phyloP scores from a whole-genome alignment of 1,140 invertebrate species.

The Lasioglossum baleicum region DNA sequence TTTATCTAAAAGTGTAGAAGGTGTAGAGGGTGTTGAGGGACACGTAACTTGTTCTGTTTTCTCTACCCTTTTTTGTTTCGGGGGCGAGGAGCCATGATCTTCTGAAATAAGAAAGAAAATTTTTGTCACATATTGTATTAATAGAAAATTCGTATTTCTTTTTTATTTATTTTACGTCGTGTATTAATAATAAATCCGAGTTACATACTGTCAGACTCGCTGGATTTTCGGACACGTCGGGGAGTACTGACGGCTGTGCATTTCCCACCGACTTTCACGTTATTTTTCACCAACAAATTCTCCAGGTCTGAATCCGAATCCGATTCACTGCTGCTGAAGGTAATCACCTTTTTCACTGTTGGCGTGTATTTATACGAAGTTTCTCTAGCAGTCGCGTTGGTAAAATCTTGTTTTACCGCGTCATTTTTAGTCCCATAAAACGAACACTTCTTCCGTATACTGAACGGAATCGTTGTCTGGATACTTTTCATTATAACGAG shows the following conservation, averaged over 20 bases:
- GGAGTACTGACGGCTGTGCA: constrained; percentile 35
- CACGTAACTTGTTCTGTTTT: constrained; percentile 35
- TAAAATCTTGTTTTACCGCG: constrained; percentile 61
- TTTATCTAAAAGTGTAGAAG: constrained; percentile 61
- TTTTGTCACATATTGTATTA: not conserved
- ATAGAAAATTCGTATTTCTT: constrained; percentile 13
- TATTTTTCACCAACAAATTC: constrained; percentile 54
- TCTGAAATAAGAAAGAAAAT: constrained; percentile 30
- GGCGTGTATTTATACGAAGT: constrained; percentile 61
- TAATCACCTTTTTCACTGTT: constrained; percentile 70
- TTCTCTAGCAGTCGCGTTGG: constrained; percentile 57
- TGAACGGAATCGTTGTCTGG: constrained; percentile 67
- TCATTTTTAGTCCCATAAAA: constrained; percentile 67
- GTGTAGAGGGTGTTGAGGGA: constrained; percentile 68
- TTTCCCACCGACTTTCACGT: constrained; percentile 19
- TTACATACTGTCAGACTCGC: constrained; percentile 52
- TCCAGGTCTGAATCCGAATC: constrained; percentile 72
- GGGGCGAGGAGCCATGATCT: constrained; percentile 45
- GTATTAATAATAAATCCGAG: not conserved
- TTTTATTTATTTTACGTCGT: too few species aligned
- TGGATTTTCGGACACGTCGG: constrained; percentile 48
- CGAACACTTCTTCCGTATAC: constrained; percentile 63
- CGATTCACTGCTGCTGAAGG: constrained; percentile 71
- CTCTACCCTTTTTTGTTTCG: constrained; percentile 64
- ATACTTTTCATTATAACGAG: constrained; percentile 56